phyloP scores from a whole-genome alignment of 2,888 invertebrate species.

The Archaeoteleia sp. region DNA sequence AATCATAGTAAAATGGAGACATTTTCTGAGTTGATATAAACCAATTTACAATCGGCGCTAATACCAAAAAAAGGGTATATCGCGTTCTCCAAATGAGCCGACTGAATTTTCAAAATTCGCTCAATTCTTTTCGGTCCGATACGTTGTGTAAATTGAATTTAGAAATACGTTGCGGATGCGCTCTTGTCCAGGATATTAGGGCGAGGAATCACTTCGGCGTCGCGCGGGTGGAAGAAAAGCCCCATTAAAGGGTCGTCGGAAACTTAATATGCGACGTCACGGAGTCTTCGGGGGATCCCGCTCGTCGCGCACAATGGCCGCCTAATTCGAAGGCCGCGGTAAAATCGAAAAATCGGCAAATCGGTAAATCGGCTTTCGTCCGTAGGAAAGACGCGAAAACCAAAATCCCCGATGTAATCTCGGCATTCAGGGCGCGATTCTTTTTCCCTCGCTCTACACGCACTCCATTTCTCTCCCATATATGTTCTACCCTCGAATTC shows the following conservation, averaged over 20 bases:
- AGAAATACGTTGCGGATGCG: constrained; percentile 39
- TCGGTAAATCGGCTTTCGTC: constrained; percentile 74
- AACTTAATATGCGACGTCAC: constrained; percentile 71
- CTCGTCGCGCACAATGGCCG: constrained; percentile 63
- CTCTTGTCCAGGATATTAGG: constrained; percentile 62
- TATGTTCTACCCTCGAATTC: constrained; percentile 54
- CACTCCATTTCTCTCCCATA: constrained; percentile 50
- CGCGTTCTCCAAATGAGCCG: constrained; percentile 10
- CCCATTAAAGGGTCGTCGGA: constrained; percentile 65
- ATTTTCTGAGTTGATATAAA: no score
- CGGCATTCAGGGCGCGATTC: constrained; percentile 69
- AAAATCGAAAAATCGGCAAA: constrained; percentile 67
- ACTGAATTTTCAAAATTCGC: constrained; percentile 29
- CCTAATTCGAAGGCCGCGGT: constrained; percentile 66
- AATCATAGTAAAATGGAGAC: no score
- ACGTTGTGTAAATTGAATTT: constrained; percentile 55
- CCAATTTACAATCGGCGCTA: no score
- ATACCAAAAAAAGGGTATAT: constrained; percentile 3
- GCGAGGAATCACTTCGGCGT: constrained; percentile 50
- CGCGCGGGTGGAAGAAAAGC: constrained; percentile 52
- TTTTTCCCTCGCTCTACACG: constrained; percentile 55
- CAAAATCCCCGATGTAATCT: constrained; percentile 75
- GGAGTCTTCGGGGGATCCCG: constrained; percentile 57
- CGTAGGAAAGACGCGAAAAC: constrained; percentile 72
- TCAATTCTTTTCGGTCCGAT: constrained; percentile 1